phyloP scores from a whole-genome alignment of 2,888 invertebrate species.

The Notodromas monacha region DNA sequence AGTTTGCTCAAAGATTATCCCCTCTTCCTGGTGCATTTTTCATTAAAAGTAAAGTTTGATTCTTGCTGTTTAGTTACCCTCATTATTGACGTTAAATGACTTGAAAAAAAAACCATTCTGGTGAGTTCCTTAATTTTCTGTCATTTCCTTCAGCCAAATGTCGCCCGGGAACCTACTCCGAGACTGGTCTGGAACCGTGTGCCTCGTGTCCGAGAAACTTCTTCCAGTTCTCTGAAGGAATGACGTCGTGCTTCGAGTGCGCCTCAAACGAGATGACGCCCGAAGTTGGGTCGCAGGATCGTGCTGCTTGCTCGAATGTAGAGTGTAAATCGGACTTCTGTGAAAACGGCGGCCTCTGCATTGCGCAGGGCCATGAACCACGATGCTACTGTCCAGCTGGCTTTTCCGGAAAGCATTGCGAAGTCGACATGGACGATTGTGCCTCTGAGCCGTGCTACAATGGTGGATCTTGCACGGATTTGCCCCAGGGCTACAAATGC shows the following conservation, averaged over 20 bases:
- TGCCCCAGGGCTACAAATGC: conserved; percentile 68
- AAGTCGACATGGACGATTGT: conserved; percentile 79
- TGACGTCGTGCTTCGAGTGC: conserved; percentile 57
- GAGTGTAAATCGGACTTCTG: conserved; percentile 59
- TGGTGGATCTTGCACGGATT: conserved; percentile 59
- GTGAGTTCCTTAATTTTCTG: background rate
- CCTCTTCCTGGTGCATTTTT: no score
- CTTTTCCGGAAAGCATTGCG: conserved; percentile 67
- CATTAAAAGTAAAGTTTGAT: no score
- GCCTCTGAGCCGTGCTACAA: conserved; percentile 76
- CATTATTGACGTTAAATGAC: no score
- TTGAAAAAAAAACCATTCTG: no score
- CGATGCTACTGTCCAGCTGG: conserved; percentile 81
- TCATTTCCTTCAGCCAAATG: conserved; percentile 30
- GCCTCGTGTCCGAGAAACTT: conserved; percentile 67
- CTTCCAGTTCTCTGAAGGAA: conserved; percentile 54
- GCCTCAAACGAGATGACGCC: conserved; percentile 63
- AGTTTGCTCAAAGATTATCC: no score
- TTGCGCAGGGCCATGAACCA: conserved; percentile 54
- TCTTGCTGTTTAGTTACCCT: background rate
- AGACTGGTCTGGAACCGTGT: conserved; percentile 71
- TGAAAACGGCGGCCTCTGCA: conserved; percentile 61
- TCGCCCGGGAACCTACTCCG: conserved; percentile 56
- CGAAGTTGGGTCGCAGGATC: conserved; percentile 36
- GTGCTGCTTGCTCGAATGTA: conserved; percentile 55